Conservation (phyloP, 1,140 invertebrate genomes). For the Metaphire vulgaris region DNA sequence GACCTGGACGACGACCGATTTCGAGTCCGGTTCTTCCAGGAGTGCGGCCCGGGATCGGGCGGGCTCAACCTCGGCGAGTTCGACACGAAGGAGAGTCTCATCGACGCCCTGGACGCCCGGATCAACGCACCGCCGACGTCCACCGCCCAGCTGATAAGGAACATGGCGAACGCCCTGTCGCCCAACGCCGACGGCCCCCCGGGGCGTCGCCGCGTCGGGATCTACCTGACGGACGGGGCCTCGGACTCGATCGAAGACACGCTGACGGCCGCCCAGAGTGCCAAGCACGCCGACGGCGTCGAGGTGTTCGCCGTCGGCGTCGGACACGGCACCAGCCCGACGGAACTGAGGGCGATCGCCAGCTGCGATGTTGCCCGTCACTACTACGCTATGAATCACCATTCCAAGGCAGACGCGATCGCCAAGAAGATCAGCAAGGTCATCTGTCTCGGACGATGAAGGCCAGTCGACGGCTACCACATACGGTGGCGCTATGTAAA, state of each 20-base stretch:
- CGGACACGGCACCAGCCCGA: slow-evolving; percentile 5
- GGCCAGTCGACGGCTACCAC: not conserved
- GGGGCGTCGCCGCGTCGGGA: slow-evolving; percentile 6
- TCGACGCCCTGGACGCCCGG: slow-evolving; percentile 5
- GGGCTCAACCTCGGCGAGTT: slow-evolving; percentile 2
- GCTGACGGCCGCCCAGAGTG: not conserved
- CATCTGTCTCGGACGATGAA: not conserved
- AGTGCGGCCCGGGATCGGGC: not conserved
- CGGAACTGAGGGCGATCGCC: slow-evolving; percentile 17
- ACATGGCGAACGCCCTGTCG: slow-evolving; percentile 9
- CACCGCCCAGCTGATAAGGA: slow-evolving; percentile 8
- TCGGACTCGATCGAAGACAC: slow-evolving; percentile 4
- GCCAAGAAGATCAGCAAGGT: slow-evolving; percentile 1
- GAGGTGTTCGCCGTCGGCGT: slow-evolving; percentile 18
- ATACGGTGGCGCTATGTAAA: no score
- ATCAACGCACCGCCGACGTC: not conserved
- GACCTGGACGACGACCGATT: slow-evolving; percentile 15
- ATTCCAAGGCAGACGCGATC: not conserved
- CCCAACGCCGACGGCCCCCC: not conserved
- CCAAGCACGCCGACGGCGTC: slow-evolving; percentile 6
- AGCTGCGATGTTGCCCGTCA: slow-evolving; percentile 7
- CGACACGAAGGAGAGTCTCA: not conserved
- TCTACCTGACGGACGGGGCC: slow-evolving; percentile 26
- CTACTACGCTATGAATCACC: not conserved
- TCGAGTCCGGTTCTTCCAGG: slow-evolving; percentile 14